Conservation (phyloP, 2,113 vertebrate genomes). For the Misgurnus anguillicaudatus region DNA sequence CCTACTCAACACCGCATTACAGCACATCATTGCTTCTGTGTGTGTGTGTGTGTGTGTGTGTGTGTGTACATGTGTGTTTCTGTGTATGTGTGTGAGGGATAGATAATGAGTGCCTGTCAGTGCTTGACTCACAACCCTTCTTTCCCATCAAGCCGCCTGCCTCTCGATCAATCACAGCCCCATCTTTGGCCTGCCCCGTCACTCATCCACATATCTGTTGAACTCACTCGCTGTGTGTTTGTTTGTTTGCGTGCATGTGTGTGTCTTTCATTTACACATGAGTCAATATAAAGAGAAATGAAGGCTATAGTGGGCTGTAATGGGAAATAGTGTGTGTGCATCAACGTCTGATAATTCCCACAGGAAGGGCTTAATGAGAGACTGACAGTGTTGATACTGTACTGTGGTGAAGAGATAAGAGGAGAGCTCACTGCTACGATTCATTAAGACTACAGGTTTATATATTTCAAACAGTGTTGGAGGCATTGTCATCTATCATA, state of each 20-base stretch:
- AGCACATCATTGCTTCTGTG: background rate
- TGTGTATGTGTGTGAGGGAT: background rate
- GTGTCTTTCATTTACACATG: background rate
- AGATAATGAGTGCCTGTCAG: background rate
- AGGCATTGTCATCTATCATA: background rate
- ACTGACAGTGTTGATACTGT: slow-evolving; percentile 27
- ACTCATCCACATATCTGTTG: slow-evolving; percentile 7
- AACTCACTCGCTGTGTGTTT: background rate
- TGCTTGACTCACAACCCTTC: background rate
- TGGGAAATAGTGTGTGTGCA: slow-evolving; percentile 12
- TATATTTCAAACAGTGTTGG: background rate
- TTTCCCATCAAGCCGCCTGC: background rate
- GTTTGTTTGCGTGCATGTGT: background rate
- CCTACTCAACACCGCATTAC: background rate
- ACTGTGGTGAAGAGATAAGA: slow-evolving; percentile 13
- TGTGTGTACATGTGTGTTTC: too few species aligned
- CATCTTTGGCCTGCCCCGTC: slow-evolving; percentile 9
- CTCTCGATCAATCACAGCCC: slow-evolving; percentile 18
- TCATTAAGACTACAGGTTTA: slow-evolving; percentile 19
- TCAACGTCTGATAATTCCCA: slow-evolving; percentile 19
- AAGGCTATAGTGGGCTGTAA: slow-evolving; percentile 12
- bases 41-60: too few species aligned
- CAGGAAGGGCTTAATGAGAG: slow-evolving; percentile 35
- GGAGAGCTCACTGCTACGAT: background rate
- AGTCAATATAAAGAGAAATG: slow-evolving; percentile 12